Evolutionary conservation across 2,888 invertebrate genomes (phyloP), one percentile per base, ranked within the genome.

Genomic region (Conus canariensis): DNA sequence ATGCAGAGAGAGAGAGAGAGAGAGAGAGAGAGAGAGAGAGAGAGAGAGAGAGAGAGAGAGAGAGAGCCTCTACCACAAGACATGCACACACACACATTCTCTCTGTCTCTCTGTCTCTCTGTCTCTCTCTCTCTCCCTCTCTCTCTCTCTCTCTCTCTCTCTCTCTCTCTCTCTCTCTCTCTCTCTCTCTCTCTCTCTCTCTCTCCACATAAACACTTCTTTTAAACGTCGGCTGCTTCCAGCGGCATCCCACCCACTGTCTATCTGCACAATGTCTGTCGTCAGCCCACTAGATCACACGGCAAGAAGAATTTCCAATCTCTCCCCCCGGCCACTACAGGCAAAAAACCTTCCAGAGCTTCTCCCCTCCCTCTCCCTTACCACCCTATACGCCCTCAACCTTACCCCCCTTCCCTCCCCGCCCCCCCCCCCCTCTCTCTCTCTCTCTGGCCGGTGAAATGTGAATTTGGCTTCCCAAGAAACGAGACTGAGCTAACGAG

Each of bases 181-280:
- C 19, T 74, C n/a, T 74, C 19, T 74, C n/a, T 74, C 70, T 74
- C 22, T 74, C n/a, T 22, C 8, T 74, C 19, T 74, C n/a, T 19
- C n/a, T 74, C 6, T 2, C n/a, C 30, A 30, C 30, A 30, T 30
- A 30, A 30, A 30, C n/a, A 30, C 30, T 30, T 30, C 30, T 30
- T 30, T 30, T 74, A 14, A 58, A 14, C n/a, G 19, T 83, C 56
- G 30, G 30, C 30, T 30, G 56, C 83, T 83, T 16, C n/a, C 83
- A 9, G n/a, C 19, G 59, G 25, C 45, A 22, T 59, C 59, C 59
- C 85, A n/a, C 85, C 59, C 85, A 59, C n/a, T 85, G 19, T 85
- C 85, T 85, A 59, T 85, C 85, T 85, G 59, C 58, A 10, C 59
- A 60, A 45, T 60, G n/a, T 85, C 85, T 83, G 60, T 85, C 85